Conservation (phyloP, 1,140 invertebrate species). For the Cydia strobilella region DNA sequence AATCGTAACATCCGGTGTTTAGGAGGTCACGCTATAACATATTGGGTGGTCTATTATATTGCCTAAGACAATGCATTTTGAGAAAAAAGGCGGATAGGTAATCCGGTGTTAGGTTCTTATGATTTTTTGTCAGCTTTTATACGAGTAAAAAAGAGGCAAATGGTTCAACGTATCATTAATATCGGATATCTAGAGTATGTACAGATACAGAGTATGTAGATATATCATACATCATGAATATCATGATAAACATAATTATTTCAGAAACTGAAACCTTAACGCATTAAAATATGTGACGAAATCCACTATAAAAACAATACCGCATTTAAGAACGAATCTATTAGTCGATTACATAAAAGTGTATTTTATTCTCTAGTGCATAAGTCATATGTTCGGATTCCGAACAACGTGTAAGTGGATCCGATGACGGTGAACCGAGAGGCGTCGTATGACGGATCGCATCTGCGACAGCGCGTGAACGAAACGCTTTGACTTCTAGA, state of each 20-base stretch:
- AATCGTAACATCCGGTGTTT: slow-evolving; percentile 14
- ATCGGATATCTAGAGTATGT: neutral
- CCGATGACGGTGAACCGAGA: slow-evolving; percentile 12
- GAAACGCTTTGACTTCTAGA: slow-evolving; percentile 9
- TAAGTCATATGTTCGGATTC: neutral
- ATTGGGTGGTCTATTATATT: slow-evolving; percentile 6
- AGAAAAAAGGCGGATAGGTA: neutral
- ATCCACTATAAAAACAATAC: slow-evolving; percentile 20
- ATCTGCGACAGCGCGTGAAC: slow-evolving; percentile 3
- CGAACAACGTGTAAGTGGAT: slow-evolving; percentile 7
- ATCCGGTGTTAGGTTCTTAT: neutral
- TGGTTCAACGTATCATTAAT: neutral
- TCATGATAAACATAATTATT: no score
- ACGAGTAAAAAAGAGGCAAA: no score
- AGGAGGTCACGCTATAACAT: slow-evolving; percentile 13
- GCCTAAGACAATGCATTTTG: neutral
- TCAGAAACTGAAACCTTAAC: neutral
- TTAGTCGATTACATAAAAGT: neutral
- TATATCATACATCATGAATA: neutral
- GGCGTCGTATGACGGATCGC: slow-evolving; percentile 28
- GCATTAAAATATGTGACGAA: slow-evolving; percentile 11
- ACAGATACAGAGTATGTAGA: no score
- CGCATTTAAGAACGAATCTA: neutral
- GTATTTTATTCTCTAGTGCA: neutral
- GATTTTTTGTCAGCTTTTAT: neutral